Evolutionary conservation across 2,797 vertebrate genomes (phyloP).

Genomic region (Coregonus suidteri): DNA sequence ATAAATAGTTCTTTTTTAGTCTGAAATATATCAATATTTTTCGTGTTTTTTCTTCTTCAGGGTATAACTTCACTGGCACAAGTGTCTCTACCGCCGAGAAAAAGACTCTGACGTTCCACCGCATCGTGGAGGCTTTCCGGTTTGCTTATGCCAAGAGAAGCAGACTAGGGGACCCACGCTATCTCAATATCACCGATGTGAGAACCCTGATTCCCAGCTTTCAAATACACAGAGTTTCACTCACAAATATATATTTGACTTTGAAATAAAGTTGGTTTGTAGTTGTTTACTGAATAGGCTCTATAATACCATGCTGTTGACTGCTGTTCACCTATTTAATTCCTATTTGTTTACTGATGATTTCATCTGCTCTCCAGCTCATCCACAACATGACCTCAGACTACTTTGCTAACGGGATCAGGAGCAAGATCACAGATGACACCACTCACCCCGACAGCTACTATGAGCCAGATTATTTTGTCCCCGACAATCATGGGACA

Average conservation of each 20-base stretch:
- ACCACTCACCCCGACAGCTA: conserved; percentile 84
- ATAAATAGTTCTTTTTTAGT: neutral
- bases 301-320: neutral
- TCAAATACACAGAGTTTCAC: neutral
- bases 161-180: conserved; percentile 89
- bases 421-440: conserved; percentile 86
- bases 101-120: conserved; percentile 91
- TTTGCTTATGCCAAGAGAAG: conserved; percentile 96
- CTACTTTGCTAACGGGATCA: conserved; percentile 83
- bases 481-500: conserved; percentile 84
- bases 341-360: neutral
- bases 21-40: neutral
- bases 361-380: conserved; percentile 72
- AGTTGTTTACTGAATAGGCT: neutral
- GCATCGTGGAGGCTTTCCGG: conserved; percentile 92
- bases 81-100: conserved; percentile 80
- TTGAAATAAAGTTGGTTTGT: neutral
- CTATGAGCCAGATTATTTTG: conserved; percentile 90
- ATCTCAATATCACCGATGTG: conserved; percentile 87
- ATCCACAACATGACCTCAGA: conserved; percentile 92
- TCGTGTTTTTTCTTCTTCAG: conserved; percentile 65
- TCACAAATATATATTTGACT: neutral
- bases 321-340: neutral
- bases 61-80: conserved; percentile 86
- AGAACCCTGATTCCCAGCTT: conserved; percentile 32